Conservation (phyloP, 2,888 invertebrate genomes). For the Patella caerulea region DNA sequence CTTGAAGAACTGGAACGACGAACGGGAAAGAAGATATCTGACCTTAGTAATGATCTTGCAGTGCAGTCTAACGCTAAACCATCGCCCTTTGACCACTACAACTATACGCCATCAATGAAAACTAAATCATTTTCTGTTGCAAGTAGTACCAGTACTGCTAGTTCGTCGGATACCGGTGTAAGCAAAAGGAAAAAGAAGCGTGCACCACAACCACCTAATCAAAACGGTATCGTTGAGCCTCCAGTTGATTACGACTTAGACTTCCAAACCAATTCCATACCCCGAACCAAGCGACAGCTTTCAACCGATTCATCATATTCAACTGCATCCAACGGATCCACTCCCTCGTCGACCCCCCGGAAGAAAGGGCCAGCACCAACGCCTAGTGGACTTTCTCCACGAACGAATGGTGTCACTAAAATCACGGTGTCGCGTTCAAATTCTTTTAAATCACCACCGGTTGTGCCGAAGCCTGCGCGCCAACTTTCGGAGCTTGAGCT, state of each 20-base stretch:
- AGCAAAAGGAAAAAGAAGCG: conserved; percentile 57
- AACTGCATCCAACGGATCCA: conserved; percentile 13
- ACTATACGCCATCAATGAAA: conserved; percentile 27
- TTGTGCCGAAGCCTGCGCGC: background rate
- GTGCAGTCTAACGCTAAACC: conserved; percentile 40
- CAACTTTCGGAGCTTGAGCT: conserved; percentile 4
- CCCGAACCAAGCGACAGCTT: conserved; percentile 13
- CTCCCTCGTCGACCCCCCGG: conserved; percentile 32
- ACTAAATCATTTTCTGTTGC: conserved; percentile 38
- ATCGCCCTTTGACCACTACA: conserved; percentile 39
- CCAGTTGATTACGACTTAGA: conserved; percentile 57
- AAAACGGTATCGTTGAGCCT: conserved; percentile 43
- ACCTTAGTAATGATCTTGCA: conserved; percentile 48
- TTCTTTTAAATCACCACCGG: background rate
- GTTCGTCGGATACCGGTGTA: conserved; percentile 44
- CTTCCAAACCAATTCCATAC: conserved; percentile 22
- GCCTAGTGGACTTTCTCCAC: background rate
- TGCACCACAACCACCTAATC: conserved; percentile 55
- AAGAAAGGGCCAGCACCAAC: conserved; percentile 3
- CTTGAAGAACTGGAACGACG: conserved; percentile 49
- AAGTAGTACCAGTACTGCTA: conserved; percentile 44
- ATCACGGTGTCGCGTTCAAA: background rate
- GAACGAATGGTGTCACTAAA: background rate
- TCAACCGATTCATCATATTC: conserved; percentile 15
- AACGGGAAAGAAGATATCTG: conserved; percentile 52